Percentiles rank a stretch among this genome's conserved stretches.
Conservation (phyloP, 53 echinoderm and acorn worm species). For the Astropecten irregularis region DNA sequence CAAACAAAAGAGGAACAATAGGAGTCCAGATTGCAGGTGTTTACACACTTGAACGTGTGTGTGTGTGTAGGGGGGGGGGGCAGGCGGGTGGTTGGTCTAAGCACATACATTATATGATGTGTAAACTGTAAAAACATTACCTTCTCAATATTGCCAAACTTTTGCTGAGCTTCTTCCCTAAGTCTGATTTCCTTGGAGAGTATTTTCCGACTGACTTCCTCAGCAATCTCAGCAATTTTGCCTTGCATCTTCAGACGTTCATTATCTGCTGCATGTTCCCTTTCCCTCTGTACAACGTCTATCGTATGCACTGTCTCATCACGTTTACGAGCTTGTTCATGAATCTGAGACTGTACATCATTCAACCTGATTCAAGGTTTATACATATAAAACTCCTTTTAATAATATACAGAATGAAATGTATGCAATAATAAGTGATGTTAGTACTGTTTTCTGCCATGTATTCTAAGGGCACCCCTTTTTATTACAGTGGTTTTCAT, state of each 20-base stretch:
- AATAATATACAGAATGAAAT: not conserved
- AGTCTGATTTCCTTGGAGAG: constrained; percentile 93
- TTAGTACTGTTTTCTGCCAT: not conserved
- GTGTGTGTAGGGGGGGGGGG: too few species aligned
- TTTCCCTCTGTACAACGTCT: constrained; percentile 87
- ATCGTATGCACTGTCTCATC: constrained; percentile 93
- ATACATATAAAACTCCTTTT: not conserved
- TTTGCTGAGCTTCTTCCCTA: constrained; percentile 94
- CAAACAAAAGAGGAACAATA: too few species aligned
- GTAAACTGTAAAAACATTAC: too few species aligned
- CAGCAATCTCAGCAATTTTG: constrained; percentile 98
- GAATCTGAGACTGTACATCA: constrained; percentile 85
- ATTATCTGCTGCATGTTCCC: constrained; percentile 97
- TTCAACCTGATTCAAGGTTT: constrained; percentile 56
- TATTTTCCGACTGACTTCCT: constrained; percentile 98
- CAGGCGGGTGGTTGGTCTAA: too few species aligned
- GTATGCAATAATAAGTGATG: not conserved
- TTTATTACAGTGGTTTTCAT: too few species aligned
- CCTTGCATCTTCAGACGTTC: constrained; percentile 97
- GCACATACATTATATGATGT: too few species aligned
- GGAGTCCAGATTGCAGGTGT: too few species aligned
- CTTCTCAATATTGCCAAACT: constrained; percentile 98
- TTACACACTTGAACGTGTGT: too few species aligned
- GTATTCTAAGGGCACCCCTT: too few species aligned
- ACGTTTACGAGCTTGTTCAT: constrained; percentile 86